Evolutionary conservation across 2,888 invertebrate genomes (phyloP), one percentile per base, ranked within the genome.

Genomic region (Erebia epiphron): DNA sequence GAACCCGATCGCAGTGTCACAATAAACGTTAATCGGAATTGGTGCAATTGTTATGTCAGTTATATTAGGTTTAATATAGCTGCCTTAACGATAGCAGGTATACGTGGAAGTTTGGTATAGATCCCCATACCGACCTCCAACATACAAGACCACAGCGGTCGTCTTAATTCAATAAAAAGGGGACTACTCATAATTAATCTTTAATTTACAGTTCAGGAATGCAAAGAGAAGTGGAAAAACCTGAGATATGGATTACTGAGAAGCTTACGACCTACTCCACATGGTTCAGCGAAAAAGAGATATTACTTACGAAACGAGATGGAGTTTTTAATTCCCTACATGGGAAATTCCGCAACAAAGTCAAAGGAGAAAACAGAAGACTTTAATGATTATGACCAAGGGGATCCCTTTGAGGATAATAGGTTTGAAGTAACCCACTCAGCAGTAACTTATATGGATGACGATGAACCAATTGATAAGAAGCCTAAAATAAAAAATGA

Each of bases 181-280:
- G 35, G 35, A 7, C 7, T 35, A 35, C 35, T 35, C 5, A 35
- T 35, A 35, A 35, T 35, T 14, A 18, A 54, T 16, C 16, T 18
- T 54, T 10, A 16, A 50, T 50, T 62, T 62, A 2, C 62, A 62
- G 62, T 49, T 62, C 13, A 21, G 9, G 62, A 62, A 49, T 62
- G 62, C 62, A 62, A 49, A 46, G 62, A 62, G 46, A 62, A 49
- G 14, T 62, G 62, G 62, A 62, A 49, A 8, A 49, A 62, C 62
- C 46, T 62, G 21, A 62, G 62, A 49, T 62, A 62, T 26, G 62
- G 62, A 21, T 49, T 62, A 14, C 13, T 62, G 21, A 46, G 62
- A 49, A 62, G 62, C 14, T 62, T 62, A 3, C 49, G 62, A 49
- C 62, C 62, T 8, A 21, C 62, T 13, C 46, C 49, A 49, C 46